Percentiles rank a stretch among this genome's conserved stretches.
These are phyloP conservation scores for Actenoides lindsayi DNA, from an alignment of 2,113 vertebrate species.

Conservation along the genomic window DNA sequence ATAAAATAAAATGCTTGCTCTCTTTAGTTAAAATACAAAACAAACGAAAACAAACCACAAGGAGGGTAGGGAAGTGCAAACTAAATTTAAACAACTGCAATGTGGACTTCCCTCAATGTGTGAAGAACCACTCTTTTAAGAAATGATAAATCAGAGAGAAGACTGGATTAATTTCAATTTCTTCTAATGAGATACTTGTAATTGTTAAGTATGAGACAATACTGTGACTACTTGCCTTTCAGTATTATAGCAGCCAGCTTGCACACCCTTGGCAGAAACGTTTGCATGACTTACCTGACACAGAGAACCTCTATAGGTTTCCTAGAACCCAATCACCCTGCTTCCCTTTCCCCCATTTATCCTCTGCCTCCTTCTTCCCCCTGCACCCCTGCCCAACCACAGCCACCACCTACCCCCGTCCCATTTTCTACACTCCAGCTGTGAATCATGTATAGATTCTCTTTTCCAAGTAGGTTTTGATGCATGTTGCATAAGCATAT, in stretches of 20 bases:
- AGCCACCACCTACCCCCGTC: rapidly evolving
- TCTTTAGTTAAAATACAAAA: neutral
- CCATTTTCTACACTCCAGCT: neutral
- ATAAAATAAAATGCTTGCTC: neutral
- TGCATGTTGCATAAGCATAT: neutral
- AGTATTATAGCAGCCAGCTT: neutral
- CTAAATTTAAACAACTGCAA: neutral
- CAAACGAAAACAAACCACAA: too few relatives aligned
- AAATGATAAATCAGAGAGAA: neutral
- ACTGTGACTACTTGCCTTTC: neutral
- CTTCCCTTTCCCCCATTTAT: neutral
- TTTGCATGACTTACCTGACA: neutral
- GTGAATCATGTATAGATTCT: neutral
- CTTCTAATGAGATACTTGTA: neutral
- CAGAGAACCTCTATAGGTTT: neutral
- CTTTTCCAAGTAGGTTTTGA: neutral
- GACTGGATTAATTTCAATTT: neutral
- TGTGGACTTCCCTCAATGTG: neutral
- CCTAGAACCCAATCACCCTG: neutral
- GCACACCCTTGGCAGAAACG: neutral
- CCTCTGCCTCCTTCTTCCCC: neutral
- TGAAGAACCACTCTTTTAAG: neutral
- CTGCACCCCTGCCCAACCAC: neutral
- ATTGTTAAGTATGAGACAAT: neutral
- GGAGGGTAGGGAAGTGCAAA: neutral